phyloP scores from a whole-genome alignment of 2,888 invertebrate genomes.

The Pyrgus malvae region DNA sequence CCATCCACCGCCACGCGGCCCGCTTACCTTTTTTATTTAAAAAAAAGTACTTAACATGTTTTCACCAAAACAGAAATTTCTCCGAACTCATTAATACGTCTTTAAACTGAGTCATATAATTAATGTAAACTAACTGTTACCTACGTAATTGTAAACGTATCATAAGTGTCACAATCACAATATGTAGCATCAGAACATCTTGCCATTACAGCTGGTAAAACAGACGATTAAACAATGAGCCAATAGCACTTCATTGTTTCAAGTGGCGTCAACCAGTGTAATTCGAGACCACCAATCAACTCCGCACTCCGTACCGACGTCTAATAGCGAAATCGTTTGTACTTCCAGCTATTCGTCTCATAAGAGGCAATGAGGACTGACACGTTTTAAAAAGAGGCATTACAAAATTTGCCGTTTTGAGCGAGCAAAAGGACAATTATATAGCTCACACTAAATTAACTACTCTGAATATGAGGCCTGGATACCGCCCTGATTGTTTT shows the following conservation, averaged over 20 bases:
- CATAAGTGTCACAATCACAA: slow-evolving; percentile 31
- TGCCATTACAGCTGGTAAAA: slow-evolving; percentile 73
- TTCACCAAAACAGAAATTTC: slow-evolving; percentile 2
- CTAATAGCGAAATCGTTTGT: slow-evolving; percentile 18
- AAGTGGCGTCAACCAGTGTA: slow-evolving; percentile 67
- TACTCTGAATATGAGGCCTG: too few species aligned
- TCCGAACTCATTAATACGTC: slow-evolving; percentile 1
- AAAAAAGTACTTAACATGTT: not conserved
- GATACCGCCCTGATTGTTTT: too few species aligned
- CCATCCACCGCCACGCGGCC: too few species aligned
- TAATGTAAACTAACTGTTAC: too few species aligned
- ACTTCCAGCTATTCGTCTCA: slow-evolving; percentile 14
- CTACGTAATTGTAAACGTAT: too few species aligned
- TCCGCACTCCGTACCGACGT: slow-evolving; percentile 3
- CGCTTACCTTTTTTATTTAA: too few species aligned
- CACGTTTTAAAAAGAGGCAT: too few species aligned
- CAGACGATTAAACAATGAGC: slow-evolving; percentile 74
- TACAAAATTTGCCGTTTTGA: too few species aligned
- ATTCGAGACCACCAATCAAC: slow-evolving; percentile 68
- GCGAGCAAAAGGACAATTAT: too few species aligned
- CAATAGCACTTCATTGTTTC: slow-evolving; percentile 75
- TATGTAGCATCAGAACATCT: slow-evolving; percentile 33
- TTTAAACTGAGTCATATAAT: slow-evolving; percentile 9
- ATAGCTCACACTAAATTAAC: too few species aligned
- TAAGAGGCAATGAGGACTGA: too few species aligned